These are phyloP conservation scores for Caenorhabditis uteleia DNA, from an alignment of 2,888 invertebrate species.

Conservation along the genomic window DNA sequence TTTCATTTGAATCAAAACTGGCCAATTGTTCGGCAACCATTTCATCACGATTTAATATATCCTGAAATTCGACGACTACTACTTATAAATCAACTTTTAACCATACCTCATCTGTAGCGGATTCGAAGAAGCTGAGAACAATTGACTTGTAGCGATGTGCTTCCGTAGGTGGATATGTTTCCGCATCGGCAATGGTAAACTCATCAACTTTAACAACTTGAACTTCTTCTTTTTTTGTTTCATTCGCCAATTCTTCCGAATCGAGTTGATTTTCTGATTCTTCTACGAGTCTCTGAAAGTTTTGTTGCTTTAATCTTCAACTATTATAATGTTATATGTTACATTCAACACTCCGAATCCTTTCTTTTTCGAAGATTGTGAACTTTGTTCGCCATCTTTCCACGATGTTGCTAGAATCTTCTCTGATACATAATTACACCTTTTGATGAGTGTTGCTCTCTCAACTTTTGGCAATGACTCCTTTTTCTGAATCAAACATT, in stretches of 20 bases:
- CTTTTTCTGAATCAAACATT: slow-evolving; percentile 28
- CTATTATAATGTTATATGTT: background rate
- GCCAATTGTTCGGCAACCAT: slow-evolving; percentile 9
- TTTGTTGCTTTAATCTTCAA: background rate
- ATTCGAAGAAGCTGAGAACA: slow-evolving; percentile 37
- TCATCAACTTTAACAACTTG: slow-evolving; percentile 32
- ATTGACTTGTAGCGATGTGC: slow-evolving; percentile 19
- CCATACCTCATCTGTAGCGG: slow-evolving; percentile 20
- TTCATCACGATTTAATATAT: slow-evolving; percentile 20
- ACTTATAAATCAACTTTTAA: background rate
- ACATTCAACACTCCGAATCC: slow-evolving; percentile 48
- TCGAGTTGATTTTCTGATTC: slow-evolving; percentile 49
- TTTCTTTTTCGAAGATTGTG: slow-evolving; percentile 6
- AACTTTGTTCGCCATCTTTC: slow-evolving; percentile 13
- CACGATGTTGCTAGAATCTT: slow-evolving; percentile 53
- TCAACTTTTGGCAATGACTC: slow-evolving; percentile 25
- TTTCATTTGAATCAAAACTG: slow-evolving; percentile 5
- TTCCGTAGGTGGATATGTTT: slow-evolving; percentile 23
- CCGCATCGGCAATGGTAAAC: slow-evolving; percentile 4
- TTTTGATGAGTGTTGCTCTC: slow-evolving; percentile 44
- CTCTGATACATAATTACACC: slow-evolving; percentile 68
- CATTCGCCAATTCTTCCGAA: slow-evolving; percentile 46
- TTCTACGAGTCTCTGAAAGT: slow-evolving; percentile 43
- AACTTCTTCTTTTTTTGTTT: slow-evolving; percentile 20
- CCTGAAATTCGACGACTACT: background rate